phyloP scores from a whole-genome alignment of 2,888 invertebrate species.

The Lacanobia oleracea region DNA sequence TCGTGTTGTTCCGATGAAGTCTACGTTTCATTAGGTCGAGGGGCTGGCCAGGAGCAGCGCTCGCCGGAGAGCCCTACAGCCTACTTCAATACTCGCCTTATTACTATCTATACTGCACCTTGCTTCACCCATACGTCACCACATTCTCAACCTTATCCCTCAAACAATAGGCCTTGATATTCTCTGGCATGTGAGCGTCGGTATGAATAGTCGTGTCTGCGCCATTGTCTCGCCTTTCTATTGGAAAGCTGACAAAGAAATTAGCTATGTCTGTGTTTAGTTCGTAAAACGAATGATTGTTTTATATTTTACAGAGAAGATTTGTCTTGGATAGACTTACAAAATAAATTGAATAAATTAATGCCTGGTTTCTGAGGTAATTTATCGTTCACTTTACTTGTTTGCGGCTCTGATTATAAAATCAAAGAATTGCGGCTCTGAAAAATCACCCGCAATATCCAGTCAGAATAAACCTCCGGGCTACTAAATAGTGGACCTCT shows the following conservation, averaged over 20 bases:
- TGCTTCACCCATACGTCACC: conserved; percentile 49
- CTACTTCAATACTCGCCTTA: conserved; percentile 78
- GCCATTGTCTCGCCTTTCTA: conserved; percentile 77
- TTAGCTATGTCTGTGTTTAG: conserved; percentile 64
- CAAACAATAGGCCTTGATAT: conserved; percentile 51
- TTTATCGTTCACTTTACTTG: too few relatives aligned
- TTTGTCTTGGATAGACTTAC: not conserved
- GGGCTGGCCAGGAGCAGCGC: conserved; percentile 76
- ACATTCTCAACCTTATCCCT: conserved; percentile 67
- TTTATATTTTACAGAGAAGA: conserved; percentile 16
- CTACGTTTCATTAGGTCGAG: conserved; percentile 85
- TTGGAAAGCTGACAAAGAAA: conserved; percentile 76
- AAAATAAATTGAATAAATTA: not conserved
- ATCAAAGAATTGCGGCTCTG: too few relatives aligned
- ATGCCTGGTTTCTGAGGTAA: too few relatives aligned
- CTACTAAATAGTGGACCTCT: not conserved
- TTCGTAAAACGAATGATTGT: conserved; percentile 45
- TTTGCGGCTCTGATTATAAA: too few relatives aligned
- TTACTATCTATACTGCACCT: conserved; percentile 72
- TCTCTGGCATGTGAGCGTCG: conserved; percentile 27
- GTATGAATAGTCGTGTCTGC: conserved; percentile 74
- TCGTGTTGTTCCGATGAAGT: conserved; percentile 67
- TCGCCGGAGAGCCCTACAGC: conserved; percentile 79
- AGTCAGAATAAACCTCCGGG: not conserved
- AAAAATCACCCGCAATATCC: not conserved